Base-by-base conservation (phyloP, 1,140 invertebrate genomes). In the Pemphigus obesinymphae region DNA sequence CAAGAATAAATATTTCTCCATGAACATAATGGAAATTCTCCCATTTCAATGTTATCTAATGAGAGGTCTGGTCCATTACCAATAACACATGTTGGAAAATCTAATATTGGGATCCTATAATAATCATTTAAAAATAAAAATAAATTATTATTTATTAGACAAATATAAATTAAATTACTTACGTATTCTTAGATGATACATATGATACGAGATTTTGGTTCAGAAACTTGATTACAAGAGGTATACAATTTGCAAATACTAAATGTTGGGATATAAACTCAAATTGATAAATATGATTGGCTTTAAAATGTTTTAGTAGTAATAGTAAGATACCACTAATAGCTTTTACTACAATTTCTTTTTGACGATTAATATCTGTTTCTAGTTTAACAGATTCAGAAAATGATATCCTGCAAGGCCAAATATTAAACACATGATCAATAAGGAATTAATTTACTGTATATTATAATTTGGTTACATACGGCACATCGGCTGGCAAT, bases 241-340 rank as follows among this genome's bases (percentile, higher is more conserved):
- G 98, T 87, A 99, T 98, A 87, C 98, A 99, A 88, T 99, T 99
- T 82, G 98, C 97, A 90, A 99, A 99, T 17, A 99, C 97, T 75
- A 99, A 89, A 89, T 99, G 97, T 87, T 99, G 97, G 3, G 96
- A 97, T 92, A 99, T 97, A 86, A 98, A 99, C 88, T 99, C 98
- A 90, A 99, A 99, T 88, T 99, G 96, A 88, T 99, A 99, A 17
- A 99, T 90, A 87, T 99, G 98, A 89, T 99, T 99, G n/a, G 99
- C 89, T 89, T 99, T 99, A 84, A 99, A 97, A 88, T 99, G 97
- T 88, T 99, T 99, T 63, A 99, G 88, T 50, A 99, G 89, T 13
- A 99, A 88, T 70, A 99, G 87, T 61, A 99, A 89, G 82, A 99
- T 96, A 5, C 94, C 96, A 53, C 97, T 98, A 0, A 99, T 95